Evolutionary conservation across 2,113 vertebrate species (phyloP), one percentile per base, ranked within the genome.

Genomic region (Numida meleagris): DNA sequence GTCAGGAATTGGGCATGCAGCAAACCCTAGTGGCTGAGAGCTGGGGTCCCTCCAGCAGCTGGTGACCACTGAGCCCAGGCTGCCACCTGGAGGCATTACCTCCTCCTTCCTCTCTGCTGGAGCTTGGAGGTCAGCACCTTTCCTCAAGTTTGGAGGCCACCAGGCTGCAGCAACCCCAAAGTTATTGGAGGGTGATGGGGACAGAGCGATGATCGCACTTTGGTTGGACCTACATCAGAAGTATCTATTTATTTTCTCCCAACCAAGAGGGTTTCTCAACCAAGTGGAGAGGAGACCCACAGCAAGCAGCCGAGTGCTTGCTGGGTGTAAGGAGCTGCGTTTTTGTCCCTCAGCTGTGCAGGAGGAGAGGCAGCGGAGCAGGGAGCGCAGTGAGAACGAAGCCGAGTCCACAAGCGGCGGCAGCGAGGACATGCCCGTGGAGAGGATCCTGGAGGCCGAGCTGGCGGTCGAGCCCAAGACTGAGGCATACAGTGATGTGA

Each of bases 361-460:
- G 91, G 99, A 99, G 70, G 99, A 99, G 95, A 98, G 99, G 79
- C 99, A 99, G 97, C 98, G 99, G 75, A 99, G 99, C 95, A 98
- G 98, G 85, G 99, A 99, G 94, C 98, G 98, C 58, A 98, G 98
- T 0, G 99, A 99, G 89, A 98, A 94, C 0, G 99, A 99, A 84
- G 98, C 98, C 0, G 99, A 99, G 75, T 98, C 98, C 10, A 98
- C 98, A 2, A 98, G 97, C 78, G 95, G 88, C 3, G 98, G 98
- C 93, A 99, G 98, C 0, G 99, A 99, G 82, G 99, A 99, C 50
- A 99, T 99, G 99, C 99, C 99, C 0, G 99, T 99, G 97, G 99
- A 99, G 95, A 99, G 99, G 97, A 99, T 99, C 97, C 98, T 99
- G 93, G 99, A 99, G 50, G 99, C 99, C 0, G 99, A 99, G 91